Conservation (phyloP, 2,113 vertebrate genomes). For the Junco hyemalis region DNA sequence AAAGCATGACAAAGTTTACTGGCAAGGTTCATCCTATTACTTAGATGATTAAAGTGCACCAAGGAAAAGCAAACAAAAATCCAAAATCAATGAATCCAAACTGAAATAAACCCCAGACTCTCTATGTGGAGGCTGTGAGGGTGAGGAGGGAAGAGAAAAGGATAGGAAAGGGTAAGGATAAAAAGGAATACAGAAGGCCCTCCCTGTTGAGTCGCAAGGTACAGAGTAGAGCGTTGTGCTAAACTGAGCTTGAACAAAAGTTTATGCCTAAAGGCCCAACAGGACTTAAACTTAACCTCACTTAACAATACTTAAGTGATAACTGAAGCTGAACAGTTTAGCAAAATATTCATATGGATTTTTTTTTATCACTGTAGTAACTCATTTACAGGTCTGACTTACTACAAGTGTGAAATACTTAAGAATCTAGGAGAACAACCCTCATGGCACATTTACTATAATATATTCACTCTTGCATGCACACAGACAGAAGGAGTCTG, state of each 20-base stretch:
- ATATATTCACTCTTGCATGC: not conserved
- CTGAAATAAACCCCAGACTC: not conserved
- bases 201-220: not conserved
- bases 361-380: fast-evolving
- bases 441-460: fast-evolving
- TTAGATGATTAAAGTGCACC: not conserved
- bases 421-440: not conserved
- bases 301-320: not conserved
- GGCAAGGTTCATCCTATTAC: not conserved
- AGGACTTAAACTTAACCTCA: not conserved
- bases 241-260: not conserved
- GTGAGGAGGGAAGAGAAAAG: not conserved
- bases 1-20: not conserved
- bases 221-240: not conserved
- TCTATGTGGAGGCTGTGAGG: no score
- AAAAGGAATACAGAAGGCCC: not conserved
- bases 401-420: not conserved
- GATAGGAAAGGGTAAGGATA: not conserved
- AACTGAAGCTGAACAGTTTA: not conserved
- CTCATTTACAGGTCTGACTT: not conserved
- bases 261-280: not conserved
- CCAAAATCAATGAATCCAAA: not conserved
- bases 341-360: not conserved
- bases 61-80: not conserved
- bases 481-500: fast-evolving